Conservation (phyloP, 2,888 invertebrate genomes). For the Drymonia ruficornis region DNA sequence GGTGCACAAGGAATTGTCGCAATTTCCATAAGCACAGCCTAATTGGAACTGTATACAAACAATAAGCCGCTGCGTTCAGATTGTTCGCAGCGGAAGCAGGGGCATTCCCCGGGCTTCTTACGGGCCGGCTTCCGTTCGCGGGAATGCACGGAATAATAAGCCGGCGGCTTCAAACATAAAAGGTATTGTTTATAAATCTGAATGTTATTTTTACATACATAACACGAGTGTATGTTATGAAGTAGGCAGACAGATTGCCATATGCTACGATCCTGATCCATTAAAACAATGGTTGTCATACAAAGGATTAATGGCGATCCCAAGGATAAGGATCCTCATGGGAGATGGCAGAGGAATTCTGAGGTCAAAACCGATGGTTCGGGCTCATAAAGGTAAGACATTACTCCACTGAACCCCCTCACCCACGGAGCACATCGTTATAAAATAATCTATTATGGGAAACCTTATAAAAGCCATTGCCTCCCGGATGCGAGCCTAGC, state of each 20-base stretch:
- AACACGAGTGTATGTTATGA: not conserved
- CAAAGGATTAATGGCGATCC: too few relatives aligned
- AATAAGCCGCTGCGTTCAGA: slow-evolving; percentile 2
- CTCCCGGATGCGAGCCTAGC: slow-evolving; percentile 38
- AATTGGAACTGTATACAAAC: slow-evolving; percentile 1
- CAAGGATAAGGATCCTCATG: too few relatives aligned
- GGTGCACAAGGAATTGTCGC: not conserved
- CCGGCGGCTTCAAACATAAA: slow-evolving; percentile 24
- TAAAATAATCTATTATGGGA: slow-evolving; percentile 20
- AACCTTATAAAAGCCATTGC: slow-evolving; percentile 36
- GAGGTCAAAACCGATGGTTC: too few relatives aligned
- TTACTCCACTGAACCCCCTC: too few relatives aligned
- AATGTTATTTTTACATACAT: not conserved
- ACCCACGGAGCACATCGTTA: not conserved
- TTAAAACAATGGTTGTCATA: too few relatives aligned
- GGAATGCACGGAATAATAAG: slow-evolving; percentile 40
- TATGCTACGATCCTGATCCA: too few relatives aligned
- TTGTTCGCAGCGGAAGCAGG: slow-evolving; percentile 40
- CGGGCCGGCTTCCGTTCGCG: slow-evolving; percentile 45
- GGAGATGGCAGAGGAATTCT: too few relatives aligned
- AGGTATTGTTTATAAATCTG: slow-evolving; percentile 1
- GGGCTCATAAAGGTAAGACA: too few relatives aligned
- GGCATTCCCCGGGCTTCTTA: slow-evolving; percentile 51
- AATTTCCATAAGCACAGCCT: not conserved
- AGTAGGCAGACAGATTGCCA: too few relatives aligned